Percentiles rank a stretch among this genome's conserved stretches.
These are phyloP conservation scores for Zaprionus kolodkinae DNA, from an alignment of 1,140 invertebrate species.

Conservation along the genomic window DNA sequence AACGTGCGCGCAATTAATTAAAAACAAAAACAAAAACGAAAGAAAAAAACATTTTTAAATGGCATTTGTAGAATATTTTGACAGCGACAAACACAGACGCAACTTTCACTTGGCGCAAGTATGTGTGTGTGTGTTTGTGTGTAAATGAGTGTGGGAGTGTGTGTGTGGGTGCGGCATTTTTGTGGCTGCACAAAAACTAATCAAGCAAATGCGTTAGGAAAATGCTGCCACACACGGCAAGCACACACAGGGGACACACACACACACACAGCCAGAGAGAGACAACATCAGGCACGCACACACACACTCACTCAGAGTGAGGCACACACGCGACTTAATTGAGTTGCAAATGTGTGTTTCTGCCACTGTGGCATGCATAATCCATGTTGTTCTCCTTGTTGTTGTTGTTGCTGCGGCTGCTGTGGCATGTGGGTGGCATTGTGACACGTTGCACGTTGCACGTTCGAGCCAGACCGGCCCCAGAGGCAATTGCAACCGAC, in stretches of 20 bases:
- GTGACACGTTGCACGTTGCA: constrained; percentile 29
- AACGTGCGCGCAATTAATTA: constrained; percentile 38
- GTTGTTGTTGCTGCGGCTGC: not conserved
- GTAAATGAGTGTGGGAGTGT: not conserved
- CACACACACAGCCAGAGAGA: not conserved
- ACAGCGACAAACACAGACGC: not conserved
- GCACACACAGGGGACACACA: not conserved
- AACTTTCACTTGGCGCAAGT: constrained; percentile 38
- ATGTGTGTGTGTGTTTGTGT: constrained; percentile 1
- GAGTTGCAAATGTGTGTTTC: constrained; percentile 33
- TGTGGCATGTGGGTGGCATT: constrained; percentile 32
- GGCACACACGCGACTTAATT: constrained; percentile 27
- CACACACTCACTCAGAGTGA: not conserved
- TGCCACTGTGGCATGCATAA: constrained; percentile 31
- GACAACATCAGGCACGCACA: not conserved
- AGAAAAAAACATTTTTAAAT: constrained; percentile 29
- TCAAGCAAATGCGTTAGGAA: constrained; percentile 42
- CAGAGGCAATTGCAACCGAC: constrained; percentile 13
- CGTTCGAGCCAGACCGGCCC: constrained; percentile 4
- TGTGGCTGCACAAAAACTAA: constrained; percentile 42
- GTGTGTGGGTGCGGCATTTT: constrained; percentile 40
- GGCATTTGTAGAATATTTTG: constrained; percentile 45
- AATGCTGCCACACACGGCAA: constrained; percentile 15
- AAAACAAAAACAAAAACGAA: constrained; percentile 24
- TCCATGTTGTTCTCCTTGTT: constrained; percentile 16